Base-by-base conservation (phyloP, 2,797 vertebrate genomes). In the Toxotes lorentzi region DNA sequence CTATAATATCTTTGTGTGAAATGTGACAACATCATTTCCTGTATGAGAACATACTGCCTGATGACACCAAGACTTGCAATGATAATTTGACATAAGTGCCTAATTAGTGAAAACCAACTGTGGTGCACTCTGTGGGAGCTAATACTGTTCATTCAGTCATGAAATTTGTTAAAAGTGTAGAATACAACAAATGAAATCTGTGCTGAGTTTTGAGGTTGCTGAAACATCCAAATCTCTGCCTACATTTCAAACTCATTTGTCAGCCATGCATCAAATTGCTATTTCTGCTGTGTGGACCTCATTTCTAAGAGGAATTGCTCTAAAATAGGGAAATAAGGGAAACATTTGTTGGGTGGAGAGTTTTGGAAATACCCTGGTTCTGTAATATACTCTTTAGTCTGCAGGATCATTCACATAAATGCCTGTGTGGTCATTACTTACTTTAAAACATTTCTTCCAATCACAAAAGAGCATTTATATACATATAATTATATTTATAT, bases 221-320 rank as follows among this genome's bases (percentile, higher is more conserved):
- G 24, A 77, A 82, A 50, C 65, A 16, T 41, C 43, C 51, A 80
- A 71, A 73, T 64, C 12, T n/a, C 4, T 71, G 60, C 1, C 0
- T 61, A 19, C 3, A 50, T 58, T 5, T 81, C 57, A 76, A 70
- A 61, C 47, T 69, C 43, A 60, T 75, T 72, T 57, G 4, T 75
- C 65, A 71, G 72, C 57, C 57, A 43, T 64, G 48, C 30, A 56
- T 66, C 7, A 1, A 38, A 71, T 57, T 45, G 13, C 10, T 7
- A 32, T 71, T 40, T 61, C 17, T 62, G 56, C 34, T 66, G 35
- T 65, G 35, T 57, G 19, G 43, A 65, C 19, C 47, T 63, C 3
- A 47, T 50, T 71, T 61, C 60, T 23, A 32, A 64, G n/a, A 67
- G 24, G 24, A 12, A 43, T 56, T 12, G 0, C 14, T 34, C 19